Conservation (phyloP, 2,113 vertebrate species). For the Pithys albifrons region DNA sequence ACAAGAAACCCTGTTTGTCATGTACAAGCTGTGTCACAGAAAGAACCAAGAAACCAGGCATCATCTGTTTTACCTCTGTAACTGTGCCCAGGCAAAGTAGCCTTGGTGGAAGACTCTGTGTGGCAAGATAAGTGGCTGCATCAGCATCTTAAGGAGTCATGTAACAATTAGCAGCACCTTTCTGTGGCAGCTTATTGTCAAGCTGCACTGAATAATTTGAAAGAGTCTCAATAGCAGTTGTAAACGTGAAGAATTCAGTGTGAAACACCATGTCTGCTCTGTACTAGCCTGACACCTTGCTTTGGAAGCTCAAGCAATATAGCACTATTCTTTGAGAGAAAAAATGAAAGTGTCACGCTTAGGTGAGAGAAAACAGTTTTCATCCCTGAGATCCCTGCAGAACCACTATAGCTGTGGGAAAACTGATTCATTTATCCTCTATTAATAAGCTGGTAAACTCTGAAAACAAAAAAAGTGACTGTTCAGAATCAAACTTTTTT, state of each 20-base stretch:
- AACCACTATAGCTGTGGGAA: neutral
- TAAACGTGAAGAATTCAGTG: neutral
- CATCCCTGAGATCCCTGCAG: neutral
- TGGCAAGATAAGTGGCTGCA: neutral
- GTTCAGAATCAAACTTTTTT: neutral
- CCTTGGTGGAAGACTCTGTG: neutral
- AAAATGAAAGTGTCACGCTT: neutral
- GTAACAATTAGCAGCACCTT: neutral
- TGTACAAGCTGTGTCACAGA: accelerated
- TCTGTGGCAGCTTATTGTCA: neutral
- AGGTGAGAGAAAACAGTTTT: neutral
- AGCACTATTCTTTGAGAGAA: neutral
- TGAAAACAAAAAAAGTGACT: neutral
- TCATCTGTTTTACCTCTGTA: neutral
- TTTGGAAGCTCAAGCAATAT: neutral
- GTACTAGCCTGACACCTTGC: neutral
- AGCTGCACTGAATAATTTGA: neutral
- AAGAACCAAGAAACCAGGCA: neutral
- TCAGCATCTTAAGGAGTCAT: neutral
- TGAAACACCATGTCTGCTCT: neutral
- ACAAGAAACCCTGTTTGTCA: neutral
- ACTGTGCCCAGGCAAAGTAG: accelerated
- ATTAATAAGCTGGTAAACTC: neutral
- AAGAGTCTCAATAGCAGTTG: neutral
- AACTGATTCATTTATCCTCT: neutral